A percentile compares a stretch with the other conserved stretches of the same genome.
These are phyloP conservation scores for Piliocolobus tephrosceles DNA, from an alignment of 2,113 vertebrate genomes.

Conservation along the genomic window DNA sequence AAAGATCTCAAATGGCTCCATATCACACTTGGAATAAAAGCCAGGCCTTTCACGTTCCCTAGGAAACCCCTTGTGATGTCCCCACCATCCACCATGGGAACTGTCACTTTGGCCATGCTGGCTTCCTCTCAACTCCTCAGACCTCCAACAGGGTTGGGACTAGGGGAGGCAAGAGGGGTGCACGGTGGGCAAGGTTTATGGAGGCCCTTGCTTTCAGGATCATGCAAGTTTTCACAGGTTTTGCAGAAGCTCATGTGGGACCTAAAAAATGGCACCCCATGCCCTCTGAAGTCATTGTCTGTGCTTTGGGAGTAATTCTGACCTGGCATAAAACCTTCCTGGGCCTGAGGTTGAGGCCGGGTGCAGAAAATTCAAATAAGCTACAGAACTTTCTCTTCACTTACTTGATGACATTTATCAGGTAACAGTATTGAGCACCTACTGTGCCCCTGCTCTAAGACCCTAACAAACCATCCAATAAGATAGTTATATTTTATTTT, in stretches of 20 bases:
- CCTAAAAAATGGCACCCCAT: not conserved
- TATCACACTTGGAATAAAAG: not conserved
- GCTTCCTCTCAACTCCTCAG: not conserved
- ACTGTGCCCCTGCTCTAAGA: not conserved
- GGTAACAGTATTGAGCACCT: accelerated
- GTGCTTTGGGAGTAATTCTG: too few relatives aligned
- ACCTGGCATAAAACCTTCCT: not conserved
- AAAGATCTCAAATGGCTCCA: not conserved
- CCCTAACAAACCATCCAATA: not conserved
- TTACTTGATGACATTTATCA: not conserved
- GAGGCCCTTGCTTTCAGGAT: not conserved
- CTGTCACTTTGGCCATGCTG: not conserved
- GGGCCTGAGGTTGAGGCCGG: not conserved
- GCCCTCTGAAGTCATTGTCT: accelerated
- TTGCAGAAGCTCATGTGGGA: not conserved
- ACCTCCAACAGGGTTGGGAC: too few relatives aligned
- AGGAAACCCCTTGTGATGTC: too few relatives aligned
- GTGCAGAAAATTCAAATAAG: not conserved
- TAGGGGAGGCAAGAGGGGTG: not conserved
- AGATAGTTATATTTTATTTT: not conserved
- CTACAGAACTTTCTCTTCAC: too few relatives aligned
- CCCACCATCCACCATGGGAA: not conserved
- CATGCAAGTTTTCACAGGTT: too few relatives aligned
- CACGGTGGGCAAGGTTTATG: accelerated
- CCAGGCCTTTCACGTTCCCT: not conserved